Evolutionary conservation across 2,113 vertebrate species (phyloP), one percentile per base, ranked within the genome.

Genomic region (Alethe diademata): DNA sequence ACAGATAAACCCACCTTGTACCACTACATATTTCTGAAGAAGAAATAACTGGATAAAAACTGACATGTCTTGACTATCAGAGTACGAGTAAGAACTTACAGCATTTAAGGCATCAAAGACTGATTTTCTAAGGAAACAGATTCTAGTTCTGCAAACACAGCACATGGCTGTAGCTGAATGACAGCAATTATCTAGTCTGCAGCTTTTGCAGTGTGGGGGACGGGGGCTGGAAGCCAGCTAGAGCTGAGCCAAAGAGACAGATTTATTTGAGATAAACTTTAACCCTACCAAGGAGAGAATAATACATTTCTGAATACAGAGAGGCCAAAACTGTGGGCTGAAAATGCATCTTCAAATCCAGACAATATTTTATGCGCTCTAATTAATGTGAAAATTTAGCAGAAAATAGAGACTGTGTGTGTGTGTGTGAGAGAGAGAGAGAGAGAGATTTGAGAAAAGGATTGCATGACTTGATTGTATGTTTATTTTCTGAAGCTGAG

Each of bases 231-330:
- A 91, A 94, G 89, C 45, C 62, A 60, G 51, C 62, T 67, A 84
- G 54, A 80, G 78, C 67, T 72, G 40, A 88, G 45, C 33, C 53
- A 91, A 48, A 90, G 28, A 95, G 51, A 78, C 60, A 82, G 82
- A 96, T 95, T 95, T 86, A 92, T 94, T 88, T 83, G 54, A 93
- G 88, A 73, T 56, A 72, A 95, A 95, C 54, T 78, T 70, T 86
- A 86, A 92, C 79, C 53, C 42, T 31, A 13, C 24, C 6, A 8
- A 2, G 61, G 26, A 79, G 16, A 78, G 22, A 95, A 67, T 48
- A 78, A 73, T 19, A 26, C 9, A 80, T 33, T 8, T 58, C 29
- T 71, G 50, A 85, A 84, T 60, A 54, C 7, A 67, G 48, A 80
- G 51, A 73, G 31, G 60, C 12, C 58, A 72, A 85, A 94, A 56